Evolutionary conservation across 2,888 invertebrate genomes (phyloP).

Genomic region (Orthosia incerta): DNA sequence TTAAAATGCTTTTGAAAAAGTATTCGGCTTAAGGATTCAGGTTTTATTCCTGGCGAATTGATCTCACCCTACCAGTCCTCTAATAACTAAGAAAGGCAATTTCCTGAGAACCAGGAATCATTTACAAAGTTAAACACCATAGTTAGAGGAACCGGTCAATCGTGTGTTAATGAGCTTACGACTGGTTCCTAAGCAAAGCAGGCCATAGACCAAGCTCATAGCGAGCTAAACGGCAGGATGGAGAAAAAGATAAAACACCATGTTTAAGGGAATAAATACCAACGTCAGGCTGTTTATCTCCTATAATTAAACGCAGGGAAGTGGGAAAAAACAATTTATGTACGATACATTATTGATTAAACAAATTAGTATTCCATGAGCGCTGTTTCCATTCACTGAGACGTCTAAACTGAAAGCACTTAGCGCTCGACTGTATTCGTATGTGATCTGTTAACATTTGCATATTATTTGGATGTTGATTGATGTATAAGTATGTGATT

Average conservation of each 20-base stretch:
- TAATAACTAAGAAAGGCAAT: constrained; percentile 33
- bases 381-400: constrained; percentile 59
- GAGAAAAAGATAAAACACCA: constrained; percentile 42
- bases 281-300: constrained; percentile 43
- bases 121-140: constrained; percentile 38
- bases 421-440: constrained; percentile 36
- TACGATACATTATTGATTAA: constrained; percentile 62
- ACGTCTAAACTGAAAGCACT: constrained; percentile 57
- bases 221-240: constrained; percentile 41
- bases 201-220: constrained; percentile 11
- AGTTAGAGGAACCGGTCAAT: constrained; percentile 51
- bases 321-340: constrained; percentile 51
- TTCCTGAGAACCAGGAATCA: constrained; percentile 17
- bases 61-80: neutral
- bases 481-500: constrained; percentile 1
- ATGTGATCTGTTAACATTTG: constrained; percentile 60
- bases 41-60: neutral
- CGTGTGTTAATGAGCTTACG: constrained; percentile 42
- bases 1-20: constrained; percentile 21
- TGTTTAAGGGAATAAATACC: constrained; percentile 54
- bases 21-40: too few species aligned
- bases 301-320: constrained; percentile 54
- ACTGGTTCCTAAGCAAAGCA: constrained; percentile 45
- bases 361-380: constrained; percentile 60
- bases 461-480: constrained; percentile 48